Percentiles rank a stretch among this genome's conserved stretches.
These are phyloP conservation scores for Idaea aversata DNA, from an alignment of 2,888 invertebrate species.

Conservation along the genomic window DNA sequence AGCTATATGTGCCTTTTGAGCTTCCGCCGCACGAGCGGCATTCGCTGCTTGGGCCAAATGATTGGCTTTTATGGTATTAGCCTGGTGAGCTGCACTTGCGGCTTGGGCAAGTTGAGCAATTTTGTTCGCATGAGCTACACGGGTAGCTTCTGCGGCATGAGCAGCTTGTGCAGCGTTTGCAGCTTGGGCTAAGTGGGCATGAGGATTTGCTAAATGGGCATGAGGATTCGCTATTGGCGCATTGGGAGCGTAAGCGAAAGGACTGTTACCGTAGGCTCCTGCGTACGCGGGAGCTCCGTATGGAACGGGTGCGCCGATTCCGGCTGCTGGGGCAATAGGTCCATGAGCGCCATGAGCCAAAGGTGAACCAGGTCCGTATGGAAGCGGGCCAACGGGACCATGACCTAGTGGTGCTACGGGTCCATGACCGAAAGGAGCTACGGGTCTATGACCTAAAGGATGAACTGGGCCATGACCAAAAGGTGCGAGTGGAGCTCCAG, in stretches of 20 bases:
- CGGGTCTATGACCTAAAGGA: slow-evolving; percentile 14
- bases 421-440: slow-evolving; percentile 18
- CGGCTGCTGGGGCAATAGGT: background rate
- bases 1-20: slow-evolving; percentile 20
- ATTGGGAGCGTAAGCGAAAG: slow-evolving; percentile 20
- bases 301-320: background rate
- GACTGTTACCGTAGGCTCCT: slow-evolving; percentile 13
- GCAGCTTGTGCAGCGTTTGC: slow-evolving; percentile 23
- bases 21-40: slow-evolving; percentile 20
- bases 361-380: slow-evolving; percentile 2
- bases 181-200: slow-evolving; percentile 29
- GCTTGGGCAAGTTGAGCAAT: slow-evolving; percentile 19
- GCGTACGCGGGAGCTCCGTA: slow-evolving; percentile 2
- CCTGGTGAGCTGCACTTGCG: slow-evolving; percentile 19
- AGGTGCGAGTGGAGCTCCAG: background rate
- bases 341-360: slow-evolving; percentile 11
- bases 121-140: slow-evolving; percentile 22
- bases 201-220: slow-evolving; percentile 7
- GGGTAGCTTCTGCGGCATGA: slow-evolving; percentile 22
- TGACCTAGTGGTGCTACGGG: slow-evolving; percentile 21
- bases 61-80: slow-evolving; percentile 13
- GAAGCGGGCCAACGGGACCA: slow-evolving; percentile 6
- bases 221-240: slow-evolving; percentile 23
- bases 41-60: slow-evolving; percentile 12
- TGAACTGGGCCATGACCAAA: slow-evolving; percentile 9